Evolutionary conservation across 2,113 vertebrate genomes (phyloP).

Genomic region (Syngnathus floridae): DNA sequence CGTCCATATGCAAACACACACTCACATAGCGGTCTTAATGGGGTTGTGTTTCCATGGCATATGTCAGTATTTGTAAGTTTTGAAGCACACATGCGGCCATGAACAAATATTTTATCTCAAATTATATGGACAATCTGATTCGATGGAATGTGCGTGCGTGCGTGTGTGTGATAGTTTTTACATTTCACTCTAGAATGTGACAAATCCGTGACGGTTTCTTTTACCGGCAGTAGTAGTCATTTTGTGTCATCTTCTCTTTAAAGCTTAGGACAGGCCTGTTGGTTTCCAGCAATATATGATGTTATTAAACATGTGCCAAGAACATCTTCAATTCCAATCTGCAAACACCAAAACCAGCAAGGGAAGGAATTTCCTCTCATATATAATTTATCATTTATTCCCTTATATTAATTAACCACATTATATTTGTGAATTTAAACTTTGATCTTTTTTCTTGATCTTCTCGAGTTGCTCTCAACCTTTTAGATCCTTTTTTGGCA

Average conservation of each 20-base stretch:
- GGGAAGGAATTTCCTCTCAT: not conserved
- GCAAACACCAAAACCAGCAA: not conserved
- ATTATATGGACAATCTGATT: conserved; percentile 16
- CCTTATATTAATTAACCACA: not conserved
- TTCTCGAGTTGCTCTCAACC: not conserved
- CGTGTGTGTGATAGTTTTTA: not conserved
- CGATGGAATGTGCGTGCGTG: not conserved
- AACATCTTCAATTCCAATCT: not conserved
- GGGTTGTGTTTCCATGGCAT: not conserved
- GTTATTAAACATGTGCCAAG: not conserved
- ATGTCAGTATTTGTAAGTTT: conserved; percentile 1
- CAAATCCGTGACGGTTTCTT: conserved; percentile 10
- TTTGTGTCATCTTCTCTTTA: not conserved
- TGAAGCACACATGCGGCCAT: not conserved
- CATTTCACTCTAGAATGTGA: conserved; percentile 1
- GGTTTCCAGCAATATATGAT: not conserved
- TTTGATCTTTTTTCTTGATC: not conserved
- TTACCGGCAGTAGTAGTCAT: not conserved
- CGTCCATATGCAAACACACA: not conserved
- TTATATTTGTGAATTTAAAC: not conserved
- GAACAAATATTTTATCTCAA: conserved; percentile 19
- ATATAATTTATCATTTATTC: not conserved
- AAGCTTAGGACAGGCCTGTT: not conserved
- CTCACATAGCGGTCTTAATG: not conserved
- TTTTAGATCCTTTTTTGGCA: not conserved